Base-by-base conservation (phyloP, 2,888 invertebrate species). In the Nudaria mundana region DNA sequence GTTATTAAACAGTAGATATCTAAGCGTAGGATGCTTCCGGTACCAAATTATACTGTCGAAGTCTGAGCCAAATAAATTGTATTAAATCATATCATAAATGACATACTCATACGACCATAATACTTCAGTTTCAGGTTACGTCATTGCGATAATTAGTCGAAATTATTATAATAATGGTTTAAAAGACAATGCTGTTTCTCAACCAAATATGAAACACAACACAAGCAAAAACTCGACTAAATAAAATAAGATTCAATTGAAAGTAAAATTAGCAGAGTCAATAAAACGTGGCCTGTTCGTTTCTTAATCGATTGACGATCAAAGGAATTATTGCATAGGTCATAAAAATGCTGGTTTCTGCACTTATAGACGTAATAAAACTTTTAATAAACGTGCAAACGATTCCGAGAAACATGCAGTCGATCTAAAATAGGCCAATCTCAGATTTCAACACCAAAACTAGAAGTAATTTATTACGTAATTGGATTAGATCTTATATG, bases 21-120 rank as follows among this genome's bases (percentile, higher is more conserved):
- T 62, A 56, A 54, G 71, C 67, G 75, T 75, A 70, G 71, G 72
- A 59, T 47, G 71, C 59, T 74, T 76, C 73, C 70, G 70, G 52
- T 65, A 58, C 50, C 41, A 51, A 52, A 61, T 58, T 47, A 45
- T 57, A 63, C 56, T 51, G 55, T 63, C 56, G 55, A 51, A 41
- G 30, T 46, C 51, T 52, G 53, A 49, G 59, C 63, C 66, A 68
- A 30, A 37, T 15, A 22, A 11, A 70, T 66, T 62, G 60, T 53
- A 57, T 48, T 57, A 60, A 68, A 68, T 63, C 60, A 59, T 54
- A 57, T 47, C 52, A 55, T 44, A 45, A 60, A 45, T 56, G 48
- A 49, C 56, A 55, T 44, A 39, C 37, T 34, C n/a, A n/a, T n/a
- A n/a, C n/a, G n/a, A n/a, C n/a, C n/a, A n/a, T n/a, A n/a, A n/a